Conservation (phyloP, 2,797 vertebrate species). For the Antennarius maculatus region DNA sequence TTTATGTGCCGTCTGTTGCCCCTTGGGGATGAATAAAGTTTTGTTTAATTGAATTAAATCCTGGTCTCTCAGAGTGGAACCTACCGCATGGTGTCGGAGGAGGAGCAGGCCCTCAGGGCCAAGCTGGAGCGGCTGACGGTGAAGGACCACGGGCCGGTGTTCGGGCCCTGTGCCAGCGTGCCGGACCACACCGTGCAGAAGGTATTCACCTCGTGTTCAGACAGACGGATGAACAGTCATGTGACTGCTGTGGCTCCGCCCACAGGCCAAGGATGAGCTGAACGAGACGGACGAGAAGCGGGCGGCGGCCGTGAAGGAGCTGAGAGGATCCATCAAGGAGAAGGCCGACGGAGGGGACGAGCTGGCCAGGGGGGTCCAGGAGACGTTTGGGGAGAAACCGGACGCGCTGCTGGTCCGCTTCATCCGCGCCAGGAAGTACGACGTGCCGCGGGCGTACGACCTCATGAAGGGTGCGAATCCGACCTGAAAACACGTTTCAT, state of each 20-base stretch:
- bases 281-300: conserved; percentile 91
- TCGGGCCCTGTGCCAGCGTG: conserved; percentile 84
- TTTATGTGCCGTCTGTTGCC: too few species aligned
- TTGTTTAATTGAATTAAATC: too few species aligned
- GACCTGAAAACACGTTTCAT: too few species aligned
- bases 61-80: conserved; percentile 86
- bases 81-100: conserved; percentile 93
- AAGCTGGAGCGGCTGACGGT: conserved; percentile 93
- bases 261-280: conserved; percentile 95
- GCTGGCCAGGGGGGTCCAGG: conserved; percentile 84
- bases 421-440: conserved; percentile 93
- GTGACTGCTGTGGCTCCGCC: conserved; percentile 8
- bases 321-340: conserved; percentile 85
- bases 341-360: conserved; percentile 85
- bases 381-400: conserved; percentile 85
- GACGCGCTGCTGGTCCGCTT: conserved; percentile 89
- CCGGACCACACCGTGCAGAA: conserved; percentile 94
- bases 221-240: too few species aligned
- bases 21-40: too few species aligned
- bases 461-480: conserved; percentile 89
- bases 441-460: conserved; percentile 88
- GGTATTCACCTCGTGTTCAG: conserved; percentile 71
- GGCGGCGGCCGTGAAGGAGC: conserved; percentile 83
- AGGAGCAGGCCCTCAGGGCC: conserved; percentile 92
- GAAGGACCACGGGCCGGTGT: conserved; percentile 94